Percentiles rank a stretch among this genome's conserved stretches.
Evolutionary conservation across 2,113 vertebrate species (phyloP).

Genomic region (Tamias sibiricus): DNA sequence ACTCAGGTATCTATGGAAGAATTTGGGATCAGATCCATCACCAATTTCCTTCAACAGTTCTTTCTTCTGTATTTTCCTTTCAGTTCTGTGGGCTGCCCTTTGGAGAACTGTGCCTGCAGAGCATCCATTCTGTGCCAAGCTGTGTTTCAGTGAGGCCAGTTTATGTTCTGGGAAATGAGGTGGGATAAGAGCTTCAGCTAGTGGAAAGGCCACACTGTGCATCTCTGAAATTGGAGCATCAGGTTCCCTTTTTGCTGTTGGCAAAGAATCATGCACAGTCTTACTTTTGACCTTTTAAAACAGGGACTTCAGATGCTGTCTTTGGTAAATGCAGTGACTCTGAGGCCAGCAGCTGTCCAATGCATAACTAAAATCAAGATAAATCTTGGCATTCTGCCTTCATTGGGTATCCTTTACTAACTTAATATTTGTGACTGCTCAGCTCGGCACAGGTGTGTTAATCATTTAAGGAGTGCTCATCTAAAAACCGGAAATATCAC

Average conservation of each 20-base stretch:
- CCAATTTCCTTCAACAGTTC: not conserved
- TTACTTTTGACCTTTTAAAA: not conserved
- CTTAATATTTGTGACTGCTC: too few relatives aligned
- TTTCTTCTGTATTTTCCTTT: not conserved
- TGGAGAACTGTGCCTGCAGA: not conserved
- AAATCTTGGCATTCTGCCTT: too few relatives aligned
- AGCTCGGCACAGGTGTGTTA: too few relatives aligned
- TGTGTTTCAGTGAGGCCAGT: accelerated
- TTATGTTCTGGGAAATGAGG: not conserved
- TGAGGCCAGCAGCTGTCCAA: too few relatives aligned
- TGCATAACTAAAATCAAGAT: too few relatives aligned
- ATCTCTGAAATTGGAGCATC: too few relatives aligned
- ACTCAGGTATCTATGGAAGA: constrained; percentile 32
- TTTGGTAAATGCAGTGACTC: too few relatives aligned
- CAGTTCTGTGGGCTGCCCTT: too few relatives aligned
- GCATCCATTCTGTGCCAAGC: not conserved
- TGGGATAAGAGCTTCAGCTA: not conserved
- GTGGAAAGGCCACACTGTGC: not conserved
- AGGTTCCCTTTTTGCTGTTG: not conserved
- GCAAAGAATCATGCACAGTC: accelerated
- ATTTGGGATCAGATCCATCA: constrained; percentile 37
- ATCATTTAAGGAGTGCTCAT: too few relatives aligned
- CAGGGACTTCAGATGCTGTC: too few relatives aligned
- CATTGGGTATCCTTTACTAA: too few relatives aligned
- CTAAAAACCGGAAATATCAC: too few relatives aligned